Evolutionary conservation across 2,113 vertebrate genomes (phyloP).

Genomic region (Arizona elegans): DNA sequence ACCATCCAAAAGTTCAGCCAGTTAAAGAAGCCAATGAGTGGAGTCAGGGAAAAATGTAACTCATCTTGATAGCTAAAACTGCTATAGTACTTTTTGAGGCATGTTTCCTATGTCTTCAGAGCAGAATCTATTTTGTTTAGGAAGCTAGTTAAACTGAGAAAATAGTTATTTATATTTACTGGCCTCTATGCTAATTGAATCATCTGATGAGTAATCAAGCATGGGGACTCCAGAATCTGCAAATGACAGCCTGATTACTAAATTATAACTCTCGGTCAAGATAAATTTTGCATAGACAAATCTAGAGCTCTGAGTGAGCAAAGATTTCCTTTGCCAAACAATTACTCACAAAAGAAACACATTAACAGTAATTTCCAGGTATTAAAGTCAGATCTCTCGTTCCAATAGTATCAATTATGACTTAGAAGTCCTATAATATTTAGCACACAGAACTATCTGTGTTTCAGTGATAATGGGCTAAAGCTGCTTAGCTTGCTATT

Average conservation of each 20-base stretch:
- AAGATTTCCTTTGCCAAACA: background rate
- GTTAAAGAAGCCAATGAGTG: background rate
- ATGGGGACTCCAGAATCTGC: background rate
- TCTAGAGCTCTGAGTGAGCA: background rate
- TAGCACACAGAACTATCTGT: background rate
- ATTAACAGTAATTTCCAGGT: background rate
- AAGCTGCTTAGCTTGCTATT: background rate
- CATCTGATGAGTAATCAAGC: background rate
- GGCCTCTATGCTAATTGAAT: background rate
- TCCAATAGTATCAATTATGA: background rate
- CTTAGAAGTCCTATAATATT: background rate
- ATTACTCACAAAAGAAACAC: background rate
- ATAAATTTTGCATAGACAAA: background rate
- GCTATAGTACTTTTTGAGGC: background rate
- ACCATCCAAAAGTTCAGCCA: background rate
- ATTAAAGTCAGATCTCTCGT: background rate
- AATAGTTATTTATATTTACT: background rate
- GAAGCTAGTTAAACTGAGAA: background rate
- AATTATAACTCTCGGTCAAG: background rate
- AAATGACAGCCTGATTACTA: background rate
- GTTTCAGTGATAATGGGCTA: background rate
- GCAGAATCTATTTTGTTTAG: background rate
- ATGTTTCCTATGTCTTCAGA: background rate
- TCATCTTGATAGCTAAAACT: background rate
- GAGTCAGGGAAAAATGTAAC: background rate